Conservation (phyloP, 2,797 vertebrate genomes). For the Enteromius mattozi region DNA sequence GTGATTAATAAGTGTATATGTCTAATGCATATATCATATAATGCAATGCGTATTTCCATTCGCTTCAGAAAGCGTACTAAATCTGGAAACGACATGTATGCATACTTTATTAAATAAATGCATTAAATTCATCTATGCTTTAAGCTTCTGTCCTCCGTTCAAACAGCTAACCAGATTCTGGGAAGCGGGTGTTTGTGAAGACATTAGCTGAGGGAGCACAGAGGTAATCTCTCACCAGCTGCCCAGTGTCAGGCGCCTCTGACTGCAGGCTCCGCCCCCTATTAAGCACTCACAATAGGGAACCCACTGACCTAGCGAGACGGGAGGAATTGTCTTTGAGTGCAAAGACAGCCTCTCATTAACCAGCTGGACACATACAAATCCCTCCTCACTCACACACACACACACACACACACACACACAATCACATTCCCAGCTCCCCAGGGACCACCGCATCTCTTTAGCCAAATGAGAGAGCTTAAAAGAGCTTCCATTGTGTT, state of each 20-base stretch:
- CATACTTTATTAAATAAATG: not conserved
- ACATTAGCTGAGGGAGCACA: conserved; percentile 28
- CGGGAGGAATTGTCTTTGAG: conserved; percentile 20
- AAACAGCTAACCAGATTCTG: conserved; percentile 6
- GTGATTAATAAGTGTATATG: too few relatives aligned
- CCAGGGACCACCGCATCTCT: conserved; percentile 39
- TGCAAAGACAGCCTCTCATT: conserved; percentile 50
- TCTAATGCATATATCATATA: not conserved
- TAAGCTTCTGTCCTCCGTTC: not conserved
- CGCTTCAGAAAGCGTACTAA: not conserved
- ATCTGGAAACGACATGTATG: not conserved
- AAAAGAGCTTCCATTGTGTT: conserved; percentile 51
- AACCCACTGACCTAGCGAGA: conserved; percentile 49
- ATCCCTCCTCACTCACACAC: not conserved
- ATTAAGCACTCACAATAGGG: conserved; percentile 47
- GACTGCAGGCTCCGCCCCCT: conserved; percentile 44
- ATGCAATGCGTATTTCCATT: not conserved
- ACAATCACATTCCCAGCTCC: conserved; percentile 31
- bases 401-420: conserved; percentile 4
- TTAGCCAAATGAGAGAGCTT: conserved; percentile 34
- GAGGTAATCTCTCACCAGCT: conserved; percentile 47
- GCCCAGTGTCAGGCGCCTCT: conserved; percentile 29
- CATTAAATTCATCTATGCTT: not conserved
- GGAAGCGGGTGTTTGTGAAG: conserved; percentile 29
- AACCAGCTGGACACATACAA: conserved; percentile 50